phyloP scores from a whole-genome alignment of 2,113 vertebrate species.

The Ramphastos sulfuratus region DNA sequence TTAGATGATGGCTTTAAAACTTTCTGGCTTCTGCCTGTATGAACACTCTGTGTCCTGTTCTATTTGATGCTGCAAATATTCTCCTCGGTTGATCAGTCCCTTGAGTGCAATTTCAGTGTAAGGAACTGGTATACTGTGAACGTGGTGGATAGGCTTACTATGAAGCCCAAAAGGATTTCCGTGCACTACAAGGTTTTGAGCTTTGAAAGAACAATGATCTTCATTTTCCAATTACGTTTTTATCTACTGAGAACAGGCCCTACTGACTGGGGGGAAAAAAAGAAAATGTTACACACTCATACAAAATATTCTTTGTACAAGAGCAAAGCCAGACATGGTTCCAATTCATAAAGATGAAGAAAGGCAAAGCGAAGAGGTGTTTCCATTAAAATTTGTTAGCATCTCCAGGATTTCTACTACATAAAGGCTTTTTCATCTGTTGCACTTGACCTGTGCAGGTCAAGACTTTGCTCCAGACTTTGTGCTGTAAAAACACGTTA shows the following conservation, averaged over 20 bases:
- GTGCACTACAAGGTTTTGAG: background rate
- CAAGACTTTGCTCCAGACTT: background rate
- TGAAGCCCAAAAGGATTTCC: background rate
- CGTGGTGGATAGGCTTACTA: background rate
- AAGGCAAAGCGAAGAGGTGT: background rate
- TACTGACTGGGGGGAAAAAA: background rate
- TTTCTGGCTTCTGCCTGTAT: background rate
- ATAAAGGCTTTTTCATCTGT: background rate
- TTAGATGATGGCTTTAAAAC: background rate
- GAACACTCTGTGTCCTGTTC: background rate
- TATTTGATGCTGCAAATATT: background rate
- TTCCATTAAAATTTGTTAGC: background rate
- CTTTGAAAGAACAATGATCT: background rate
- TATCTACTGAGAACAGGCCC: background rate
- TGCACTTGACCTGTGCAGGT: background rate
- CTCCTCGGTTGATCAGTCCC: background rate
- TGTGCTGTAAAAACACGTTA: background rate
- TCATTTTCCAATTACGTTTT: background rate
- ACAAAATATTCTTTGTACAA: background rate
- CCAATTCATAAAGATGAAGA: background rate
- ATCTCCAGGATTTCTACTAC: background rate
- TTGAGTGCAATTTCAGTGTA: background rate
- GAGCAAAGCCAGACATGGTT: background rate
- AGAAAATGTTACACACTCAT: background rate
- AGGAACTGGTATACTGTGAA: background rate